These are phyloP conservation scores for Forbesichthys agassizii DNA, from an alignment of 2,113 vertebrate species.

Conservation along the genomic window DNA sequence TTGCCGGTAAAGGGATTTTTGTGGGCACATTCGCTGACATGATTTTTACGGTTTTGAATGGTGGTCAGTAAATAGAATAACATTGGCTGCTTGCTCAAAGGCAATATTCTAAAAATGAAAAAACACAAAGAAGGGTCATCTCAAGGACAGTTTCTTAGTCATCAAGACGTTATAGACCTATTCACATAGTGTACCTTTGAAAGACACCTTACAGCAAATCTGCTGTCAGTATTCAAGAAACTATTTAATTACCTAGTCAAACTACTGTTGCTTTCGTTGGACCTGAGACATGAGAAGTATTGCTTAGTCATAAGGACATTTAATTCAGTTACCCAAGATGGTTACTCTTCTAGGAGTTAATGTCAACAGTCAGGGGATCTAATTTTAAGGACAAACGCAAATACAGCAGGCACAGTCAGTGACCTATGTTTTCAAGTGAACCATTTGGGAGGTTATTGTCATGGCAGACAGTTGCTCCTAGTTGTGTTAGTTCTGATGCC, in stretches of 20 bases:
- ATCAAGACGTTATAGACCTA: too few species aligned
- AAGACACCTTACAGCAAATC: too few species aligned
- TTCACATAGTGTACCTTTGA: too few species aligned
- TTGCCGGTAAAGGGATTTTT: slow-evolving; percentile 21
- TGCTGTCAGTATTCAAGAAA: too few species aligned
- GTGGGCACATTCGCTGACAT: too few species aligned
- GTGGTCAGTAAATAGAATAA: too few species aligned
- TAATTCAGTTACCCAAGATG: slow-evolving; percentile 1
- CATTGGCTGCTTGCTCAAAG: too few species aligned
- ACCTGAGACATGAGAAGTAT: slow-evolving; percentile 38
- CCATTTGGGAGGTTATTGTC: slow-evolving; percentile 18
- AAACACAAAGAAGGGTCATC: too few species aligned
- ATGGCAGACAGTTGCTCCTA: slow-evolving; percentile 13
- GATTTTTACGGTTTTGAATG: too few species aligned
- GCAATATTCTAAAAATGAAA: too few species aligned
- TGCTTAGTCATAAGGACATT: slow-evolving; percentile 25
- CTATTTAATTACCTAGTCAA: slow-evolving; percentile 27
- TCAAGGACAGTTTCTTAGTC: too few species aligned
- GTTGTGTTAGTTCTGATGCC: slow-evolving; percentile 52
- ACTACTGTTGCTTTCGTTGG: slow-evolving; percentile 3
- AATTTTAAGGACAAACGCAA: slow-evolving; percentile 35
- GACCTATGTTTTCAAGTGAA: slow-evolving; percentile 22
- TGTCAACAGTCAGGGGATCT: slow-evolving; percentile 21
- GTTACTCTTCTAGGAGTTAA: slow-evolving; percentile 20
- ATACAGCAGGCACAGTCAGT: slow-evolving; percentile 28